Base-by-base conservation (phyloP, 2,113 vertebrate species). In the Chrysemys picta region DNA sequence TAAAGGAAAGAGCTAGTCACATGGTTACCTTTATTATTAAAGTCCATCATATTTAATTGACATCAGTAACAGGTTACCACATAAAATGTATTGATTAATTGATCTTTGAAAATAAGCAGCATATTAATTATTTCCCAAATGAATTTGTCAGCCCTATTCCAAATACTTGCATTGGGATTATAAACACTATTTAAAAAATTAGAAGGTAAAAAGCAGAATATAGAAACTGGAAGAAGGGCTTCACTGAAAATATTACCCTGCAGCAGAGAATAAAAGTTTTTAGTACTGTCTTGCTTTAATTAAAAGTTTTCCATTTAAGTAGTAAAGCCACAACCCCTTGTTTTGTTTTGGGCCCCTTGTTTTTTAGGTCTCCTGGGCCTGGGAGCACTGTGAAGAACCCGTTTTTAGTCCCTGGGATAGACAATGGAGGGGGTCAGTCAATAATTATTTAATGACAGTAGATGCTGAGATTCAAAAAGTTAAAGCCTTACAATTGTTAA, bases 61-160 rank as follows among this genome's bases (percentile, higher is more conserved):
- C 82, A 47, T 90, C 25, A 42, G 80, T 94, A 90, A 56, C 94
- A 81, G 14, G 57, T 84, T 95, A 69, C 47, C 47, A 65, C 72
- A 90, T 90, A 90, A 85, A 93, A 95, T 92, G 65, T 11, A 85
- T 42, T 91, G 65, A 92, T 76, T 96, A 96, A 90, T 95, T 92
- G 75, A 79, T 95, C 45, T 80, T 89, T 92, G 69, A 50, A 93
- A 91, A 72, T 90, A 95, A 91, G 52, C 76, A 89, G 53, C 54
- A 69, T 13, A 92, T 79, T 35, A 6, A 49, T 97, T 95, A 85
- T 87, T 89, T 53, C 3, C 24, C 76, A 91, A 45, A 75, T 89
- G 4, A 79, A 91, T 47, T 53, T 84, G 75, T 76, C 25, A 25
- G 0, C 56, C 89, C 6, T 75, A 2, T 83, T 80, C 35, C 72